These are phyloP conservation scores for Euwallacea similis DNA, from an alignment of 1,140 invertebrate genomes.

Conservation along the genomic window DNA sequence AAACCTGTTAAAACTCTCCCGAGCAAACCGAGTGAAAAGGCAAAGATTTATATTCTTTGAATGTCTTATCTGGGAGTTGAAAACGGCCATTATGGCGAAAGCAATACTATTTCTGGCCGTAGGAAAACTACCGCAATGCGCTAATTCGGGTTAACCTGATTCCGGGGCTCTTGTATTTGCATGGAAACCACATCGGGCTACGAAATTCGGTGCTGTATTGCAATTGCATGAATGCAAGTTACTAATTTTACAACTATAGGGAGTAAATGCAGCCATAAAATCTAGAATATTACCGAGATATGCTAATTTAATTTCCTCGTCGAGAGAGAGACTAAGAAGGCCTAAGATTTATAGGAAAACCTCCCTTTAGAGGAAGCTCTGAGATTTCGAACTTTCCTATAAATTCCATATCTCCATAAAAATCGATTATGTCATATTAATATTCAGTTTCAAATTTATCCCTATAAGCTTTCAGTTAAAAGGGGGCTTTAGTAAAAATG, in stretches of 20 bases:
- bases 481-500: too few species aligned
- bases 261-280: slow-evolving; percentile 5
- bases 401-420: too few species aligned
- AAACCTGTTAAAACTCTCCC: slow-evolving; percentile 9
- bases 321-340: too few species aligned
- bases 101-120: slow-evolving; percentile 28
- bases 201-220: slow-evolving; percentile 21
- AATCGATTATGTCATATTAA: too few species aligned
- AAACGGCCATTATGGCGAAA: slow-evolving; percentile 16
- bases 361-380: too few species aligned
- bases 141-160: slow-evolving; percentile 33
- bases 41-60: slow-evolving; percentile 23
- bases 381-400: too few species aligned
- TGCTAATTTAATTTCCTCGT: not conserved
- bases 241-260: slow-evolving; percentile 3
- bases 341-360: too few species aligned
- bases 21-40: not conserved
- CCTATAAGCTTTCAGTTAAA: too few species aligned
- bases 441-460: too few species aligned
- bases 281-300: not conserved
- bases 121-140: slow-evolving; percentile 35
- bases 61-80: slow-evolving; percentile 23
- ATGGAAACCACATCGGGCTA: slow-evolving; percentile 17
- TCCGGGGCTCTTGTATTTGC: slow-evolving; percentile 13
- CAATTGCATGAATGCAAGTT: slow-evolving; percentile 18